A percentile compares a stretch with the other conserved stretches of the same genome.
These are phyloP conservation scores for Drosophila recens DNA, from an alignment of 2,888 invertebrate genomes.

Conservation along the genomic window DNA sequence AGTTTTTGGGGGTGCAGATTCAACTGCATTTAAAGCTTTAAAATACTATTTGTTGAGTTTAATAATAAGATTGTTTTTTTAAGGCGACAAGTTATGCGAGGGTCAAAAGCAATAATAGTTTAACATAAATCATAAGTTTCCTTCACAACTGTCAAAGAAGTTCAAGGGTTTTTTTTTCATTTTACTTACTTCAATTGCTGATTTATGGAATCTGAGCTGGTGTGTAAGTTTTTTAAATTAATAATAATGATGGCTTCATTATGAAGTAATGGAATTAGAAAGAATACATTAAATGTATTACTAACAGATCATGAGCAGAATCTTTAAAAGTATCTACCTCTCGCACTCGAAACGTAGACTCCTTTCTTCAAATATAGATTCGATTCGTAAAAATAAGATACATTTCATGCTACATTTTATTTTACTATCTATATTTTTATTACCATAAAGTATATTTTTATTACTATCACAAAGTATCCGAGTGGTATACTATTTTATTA, in stretches of 20 bases:
- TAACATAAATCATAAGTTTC: slow-evolving; percentile 13
- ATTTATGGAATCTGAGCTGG: not conserved
- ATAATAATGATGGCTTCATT: not conserved
- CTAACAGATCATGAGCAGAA: no score
- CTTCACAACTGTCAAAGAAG: slow-evolving; percentile 5
- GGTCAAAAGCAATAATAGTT: slow-evolving; percentile 7
- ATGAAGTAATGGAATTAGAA: not conserved
- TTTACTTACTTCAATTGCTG: not conserved
- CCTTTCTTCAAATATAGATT: no score
- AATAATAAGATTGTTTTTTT: not conserved
- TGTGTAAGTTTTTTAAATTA: not conserved
- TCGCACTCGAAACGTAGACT: no score
- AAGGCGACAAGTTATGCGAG: not conserved
- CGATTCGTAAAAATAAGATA: not conserved
- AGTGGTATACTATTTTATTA: no score
- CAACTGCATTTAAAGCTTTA: slow-evolving; percentile 31
- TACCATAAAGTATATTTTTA: no score
- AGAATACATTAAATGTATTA: no score
- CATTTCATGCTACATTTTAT: no score
- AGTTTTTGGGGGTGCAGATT: slow-evolving; percentile 18
- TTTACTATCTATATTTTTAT: no score
- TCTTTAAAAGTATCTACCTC: no score
- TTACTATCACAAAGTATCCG: no score
- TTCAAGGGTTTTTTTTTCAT: not conserved
- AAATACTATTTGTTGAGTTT: slow-evolving; percentile 14